phyloP scores from a whole-genome alignment of 2,888 invertebrate species.

The Leptopilina drosophilae region DNA sequence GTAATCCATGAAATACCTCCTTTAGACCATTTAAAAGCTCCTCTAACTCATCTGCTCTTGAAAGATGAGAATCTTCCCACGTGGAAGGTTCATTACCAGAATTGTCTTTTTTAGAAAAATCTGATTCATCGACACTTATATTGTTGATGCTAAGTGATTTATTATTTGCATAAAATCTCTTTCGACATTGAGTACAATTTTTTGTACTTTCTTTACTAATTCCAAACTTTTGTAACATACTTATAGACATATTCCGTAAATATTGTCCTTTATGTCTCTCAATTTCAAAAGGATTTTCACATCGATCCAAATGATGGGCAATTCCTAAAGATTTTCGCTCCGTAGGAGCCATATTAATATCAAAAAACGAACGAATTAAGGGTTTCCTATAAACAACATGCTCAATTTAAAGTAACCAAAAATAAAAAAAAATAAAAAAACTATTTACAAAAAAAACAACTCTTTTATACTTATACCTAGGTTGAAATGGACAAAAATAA shows the following conservation, averaged over 20 bases:
- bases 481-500: neutral
- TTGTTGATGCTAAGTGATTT: neutral
- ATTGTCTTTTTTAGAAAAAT: neutral
- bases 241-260: neutral
- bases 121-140: slow-evolving; percentile 4
- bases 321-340: neutral
- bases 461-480: neutral
- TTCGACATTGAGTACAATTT: neutral
- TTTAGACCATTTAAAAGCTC: too few relatives aligned
- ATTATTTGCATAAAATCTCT: neutral
- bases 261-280: neutral
- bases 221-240: slow-evolving; percentile 3
- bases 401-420: neutral
- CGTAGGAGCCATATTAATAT: neutral
- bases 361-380: neutral
- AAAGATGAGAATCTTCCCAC: neutral
- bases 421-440: neutral
- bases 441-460: neutral
- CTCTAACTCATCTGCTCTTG: too few relatives aligned
- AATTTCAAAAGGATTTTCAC: neutral
- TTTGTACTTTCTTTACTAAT: neutral
- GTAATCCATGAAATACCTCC: too few relatives aligned
- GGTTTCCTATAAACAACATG: too few relatives aligned
- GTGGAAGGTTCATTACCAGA: neutral
- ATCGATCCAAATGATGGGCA: neutral